Evolutionary conservation across 2,113 vertebrate genomes (phyloP).

Genomic region (Rhagologus leucostigma): DNA sequence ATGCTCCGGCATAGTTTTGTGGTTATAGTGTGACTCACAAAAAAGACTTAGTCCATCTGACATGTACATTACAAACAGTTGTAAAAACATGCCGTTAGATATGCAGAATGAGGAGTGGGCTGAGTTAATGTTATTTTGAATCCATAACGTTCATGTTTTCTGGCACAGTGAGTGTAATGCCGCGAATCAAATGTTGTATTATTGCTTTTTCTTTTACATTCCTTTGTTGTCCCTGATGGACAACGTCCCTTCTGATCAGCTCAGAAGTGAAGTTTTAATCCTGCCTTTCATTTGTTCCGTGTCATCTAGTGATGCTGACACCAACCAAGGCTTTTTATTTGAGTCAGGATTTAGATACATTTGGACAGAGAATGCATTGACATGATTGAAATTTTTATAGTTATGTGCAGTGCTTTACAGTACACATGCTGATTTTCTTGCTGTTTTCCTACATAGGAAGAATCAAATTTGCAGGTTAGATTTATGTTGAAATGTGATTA

Average conservation of each 20-base stretch:
- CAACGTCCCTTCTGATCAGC: neutral
- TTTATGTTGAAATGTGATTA: neutral
- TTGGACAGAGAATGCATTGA: neutral
- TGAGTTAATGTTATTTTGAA: neutral
- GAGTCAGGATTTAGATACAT: neutral
- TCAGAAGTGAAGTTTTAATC: neutral
- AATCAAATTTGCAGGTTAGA: neutral
- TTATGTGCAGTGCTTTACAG: neutral
- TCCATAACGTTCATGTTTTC: neutral
- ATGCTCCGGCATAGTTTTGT: neutral
- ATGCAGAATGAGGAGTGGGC: neutral
- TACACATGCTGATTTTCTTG: neutral
- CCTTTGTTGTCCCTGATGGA: neutral
- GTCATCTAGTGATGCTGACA: neutral
- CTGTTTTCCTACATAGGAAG: neutral
- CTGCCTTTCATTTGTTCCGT: neutral
- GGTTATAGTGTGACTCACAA: constrained; percentile 22
- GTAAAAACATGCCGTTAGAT: constrained; percentile 37
- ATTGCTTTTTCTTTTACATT: neutral
- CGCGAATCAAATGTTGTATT: rapidly evolving
- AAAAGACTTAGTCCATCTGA: constrained; percentile 18
- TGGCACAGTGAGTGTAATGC: neutral
- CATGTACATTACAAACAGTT: constrained; percentile 44
- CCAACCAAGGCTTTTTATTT: neutral
- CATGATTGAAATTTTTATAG: neutral